A percentile compares a stretch with the other conserved stretches of the same genome.
Evolutionary conservation across 2,113 vertebrate species (phyloP).

Genomic region (Apaloderma vittatum): DNA sequence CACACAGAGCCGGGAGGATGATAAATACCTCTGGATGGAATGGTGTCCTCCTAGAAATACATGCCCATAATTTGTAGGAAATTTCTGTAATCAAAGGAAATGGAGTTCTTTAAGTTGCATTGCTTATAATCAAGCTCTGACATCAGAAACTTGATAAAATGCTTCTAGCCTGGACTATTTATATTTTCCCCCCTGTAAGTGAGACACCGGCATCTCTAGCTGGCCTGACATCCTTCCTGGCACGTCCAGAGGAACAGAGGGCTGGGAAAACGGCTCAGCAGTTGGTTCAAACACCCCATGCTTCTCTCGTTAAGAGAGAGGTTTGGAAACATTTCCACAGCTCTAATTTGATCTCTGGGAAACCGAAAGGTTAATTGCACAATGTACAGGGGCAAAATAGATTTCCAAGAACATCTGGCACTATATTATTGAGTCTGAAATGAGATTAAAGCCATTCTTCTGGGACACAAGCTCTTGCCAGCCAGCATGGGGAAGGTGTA

Average conservation of each 20-base stretch:
- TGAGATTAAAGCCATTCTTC: conserved; percentile 68
- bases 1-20: not conserved
- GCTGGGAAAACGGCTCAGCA: conserved; percentile 39
- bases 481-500: conserved; percentile 41
- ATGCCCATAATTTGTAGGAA: not conserved
- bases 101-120: not conserved
- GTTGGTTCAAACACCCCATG: conserved; percentile 51
- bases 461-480: conserved; percentile 53
- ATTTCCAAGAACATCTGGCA: conserved; percentile 75
- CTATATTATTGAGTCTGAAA: conserved; percentile 61
- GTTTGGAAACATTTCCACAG: conserved; percentile 70
- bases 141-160: conserved; percentile 47
- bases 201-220: conserved; percentile 52
- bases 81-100: conserved; percentile 18
- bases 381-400: conserved; percentile 67
- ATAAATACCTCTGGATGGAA: not conserved
- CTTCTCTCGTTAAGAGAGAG: conserved; percentile 42
- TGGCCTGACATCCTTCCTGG: conserved; percentile 71
- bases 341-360: conserved; percentile 76
- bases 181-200: not conserved
- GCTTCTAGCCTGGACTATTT: conserved; percentile 40
- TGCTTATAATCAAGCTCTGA: not conserved
- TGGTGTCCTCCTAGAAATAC: not conserved
- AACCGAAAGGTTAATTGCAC: conserved; percentile 75
- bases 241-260: conserved; percentile 22